Conservation (phyloP, 2,888 invertebrate genomes). For the Linnaemya tessellans region DNA sequence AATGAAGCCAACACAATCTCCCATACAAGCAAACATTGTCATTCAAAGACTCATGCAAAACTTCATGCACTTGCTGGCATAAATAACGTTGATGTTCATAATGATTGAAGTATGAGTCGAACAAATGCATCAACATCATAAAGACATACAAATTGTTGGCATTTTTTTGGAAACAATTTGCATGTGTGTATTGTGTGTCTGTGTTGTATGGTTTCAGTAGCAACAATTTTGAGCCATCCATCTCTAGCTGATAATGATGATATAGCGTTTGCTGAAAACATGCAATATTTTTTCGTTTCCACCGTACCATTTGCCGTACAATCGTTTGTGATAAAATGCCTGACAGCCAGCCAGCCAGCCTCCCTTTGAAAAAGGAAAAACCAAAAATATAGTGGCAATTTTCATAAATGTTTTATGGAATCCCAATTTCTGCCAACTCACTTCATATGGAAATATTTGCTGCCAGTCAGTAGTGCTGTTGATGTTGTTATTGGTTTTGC, state of each 20-base stretch:
- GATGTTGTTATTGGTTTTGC: constrained; percentile 34
- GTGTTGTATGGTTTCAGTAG: constrained; percentile 20
- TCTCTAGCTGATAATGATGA: constrained; percentile 20
- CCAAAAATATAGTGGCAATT: constrained; percentile 48
- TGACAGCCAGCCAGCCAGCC: not conserved
- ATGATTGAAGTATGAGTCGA: constrained; percentile 30
- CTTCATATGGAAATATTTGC: constrained; percentile 47
- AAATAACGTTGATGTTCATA: constrained; percentile 17
- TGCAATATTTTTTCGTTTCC: constrained; percentile 5
- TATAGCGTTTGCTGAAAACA: constrained; percentile 34
- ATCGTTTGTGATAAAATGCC: constrained; percentile 43
- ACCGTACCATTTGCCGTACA: not conserved
- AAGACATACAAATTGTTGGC: constrained; percentile 32
- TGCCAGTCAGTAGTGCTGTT: constrained; percentile 4
- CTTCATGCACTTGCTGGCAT: not conserved
- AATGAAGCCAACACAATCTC: constrained; percentile 60
- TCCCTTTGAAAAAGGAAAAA: not conserved
- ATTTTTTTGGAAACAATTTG: constrained; percentile 28
- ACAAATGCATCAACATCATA: constrained; percentile 48
- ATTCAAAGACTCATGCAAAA: constrained; percentile 5
- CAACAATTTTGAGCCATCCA: constrained; percentile 15
- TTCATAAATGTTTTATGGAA: constrained; percentile 49
- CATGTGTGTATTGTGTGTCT: not conserved
- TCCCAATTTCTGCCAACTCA: constrained; percentile 27
- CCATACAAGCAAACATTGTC: constrained; percentile 23